These are phyloP conservation scores for Ectropis grisescens DNA, from an alignment of 1,140 invertebrate genomes.

Conservation along the genomic window DNA sequence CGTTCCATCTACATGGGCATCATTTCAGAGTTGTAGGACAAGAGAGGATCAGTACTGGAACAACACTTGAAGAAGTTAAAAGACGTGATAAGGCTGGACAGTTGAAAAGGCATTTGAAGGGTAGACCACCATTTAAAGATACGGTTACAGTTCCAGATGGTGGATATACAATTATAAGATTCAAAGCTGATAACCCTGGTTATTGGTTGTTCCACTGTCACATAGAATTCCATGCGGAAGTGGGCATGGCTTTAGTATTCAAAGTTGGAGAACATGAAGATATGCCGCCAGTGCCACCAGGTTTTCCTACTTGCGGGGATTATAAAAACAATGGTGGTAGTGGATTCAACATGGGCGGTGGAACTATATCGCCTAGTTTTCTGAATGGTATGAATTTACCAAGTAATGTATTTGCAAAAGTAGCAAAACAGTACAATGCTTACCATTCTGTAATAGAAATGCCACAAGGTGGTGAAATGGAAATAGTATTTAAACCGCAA, in stretches of 20 bases:
- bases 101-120: slow-evolving; percentile 79
- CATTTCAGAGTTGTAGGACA: slow-evolving; percentile 87
- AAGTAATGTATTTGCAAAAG: too few relatives aligned
- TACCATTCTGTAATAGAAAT: too few relatives aligned
- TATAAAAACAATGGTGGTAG: too few relatives aligned
- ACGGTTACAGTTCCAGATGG: slow-evolving; percentile 93
- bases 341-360: too few relatives aligned
- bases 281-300: slow-evolving; percentile 75
- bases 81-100: slow-evolving; percentile 77
- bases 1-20: slow-evolving; percentile 89
- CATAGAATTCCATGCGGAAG: slow-evolving; percentile 90
- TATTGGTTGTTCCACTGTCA: slow-evolving; percentile 95
- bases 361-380: too few relatives aligned
- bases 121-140: slow-evolving; percentile 85
- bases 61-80: slow-evolving; percentile 76
- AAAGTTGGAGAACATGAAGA: slow-evolving; percentile 84
- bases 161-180: slow-evolving; percentile 84
- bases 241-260: slow-evolving; percentile 90
- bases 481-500: too few relatives aligned
- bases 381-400: too few relatives aligned
- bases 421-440: too few relatives aligned
- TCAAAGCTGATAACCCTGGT: slow-evolving; percentile 82
- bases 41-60: slow-evolving; percentile 75
- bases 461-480: too few relatives aligned
- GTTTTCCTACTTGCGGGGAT: slow-evolving; percentile 81